Conservation (phyloP, 2,888 invertebrate species). For the Tryphoninae sp. region DNA sequence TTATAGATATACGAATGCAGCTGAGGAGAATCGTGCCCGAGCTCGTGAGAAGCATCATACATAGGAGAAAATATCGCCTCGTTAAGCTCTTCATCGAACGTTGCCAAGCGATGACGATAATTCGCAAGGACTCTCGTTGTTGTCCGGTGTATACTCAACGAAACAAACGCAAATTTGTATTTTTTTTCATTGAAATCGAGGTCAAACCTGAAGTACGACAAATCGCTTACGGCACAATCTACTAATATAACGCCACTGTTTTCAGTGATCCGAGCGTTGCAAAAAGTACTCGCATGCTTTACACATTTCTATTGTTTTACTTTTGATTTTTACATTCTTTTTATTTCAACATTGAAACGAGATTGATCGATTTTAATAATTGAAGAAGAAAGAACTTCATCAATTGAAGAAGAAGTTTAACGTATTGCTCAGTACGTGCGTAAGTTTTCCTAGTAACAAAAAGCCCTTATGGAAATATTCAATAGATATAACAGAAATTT, state of each 20-base stretch:
- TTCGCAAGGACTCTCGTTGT: slow-evolving; percentile 39
- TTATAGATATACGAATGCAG: background rate
- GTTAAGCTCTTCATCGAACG: slow-evolving; percentile 28
- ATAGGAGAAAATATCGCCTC: slow-evolving; percentile 20
- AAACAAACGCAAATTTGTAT: slow-evolving; percentile 25
- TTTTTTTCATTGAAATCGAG: slow-evolving; percentile 21
- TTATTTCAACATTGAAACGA: too few relatives aligned
- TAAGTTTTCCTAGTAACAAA: background rate
- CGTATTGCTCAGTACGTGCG: background rate
- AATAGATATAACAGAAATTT: slow-evolving; percentile 8
- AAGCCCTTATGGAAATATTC: too few relatives aligned
- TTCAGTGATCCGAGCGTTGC: too few relatives aligned
- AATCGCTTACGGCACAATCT: background rate
- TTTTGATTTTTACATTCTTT: too few relatives aligned
- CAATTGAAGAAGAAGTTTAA: too few relatives aligned
- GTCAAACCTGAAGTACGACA: background rate
- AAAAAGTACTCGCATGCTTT: too few relatives aligned
- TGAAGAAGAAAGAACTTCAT: too few relatives aligned
- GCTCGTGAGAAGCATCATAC: background rate
- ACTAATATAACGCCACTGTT: too few relatives aligned
- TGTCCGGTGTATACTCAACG: background rate
- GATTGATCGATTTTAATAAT: too few relatives aligned
- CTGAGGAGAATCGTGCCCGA: too few relatives aligned
- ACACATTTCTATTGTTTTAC: too few relatives aligned
- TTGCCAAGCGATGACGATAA: slow-evolving; percentile 48